These are phyloP conservation scores for Troides helena DNA, from an alignment of 2,888 invertebrate species.

Conservation along the genomic window DNA sequence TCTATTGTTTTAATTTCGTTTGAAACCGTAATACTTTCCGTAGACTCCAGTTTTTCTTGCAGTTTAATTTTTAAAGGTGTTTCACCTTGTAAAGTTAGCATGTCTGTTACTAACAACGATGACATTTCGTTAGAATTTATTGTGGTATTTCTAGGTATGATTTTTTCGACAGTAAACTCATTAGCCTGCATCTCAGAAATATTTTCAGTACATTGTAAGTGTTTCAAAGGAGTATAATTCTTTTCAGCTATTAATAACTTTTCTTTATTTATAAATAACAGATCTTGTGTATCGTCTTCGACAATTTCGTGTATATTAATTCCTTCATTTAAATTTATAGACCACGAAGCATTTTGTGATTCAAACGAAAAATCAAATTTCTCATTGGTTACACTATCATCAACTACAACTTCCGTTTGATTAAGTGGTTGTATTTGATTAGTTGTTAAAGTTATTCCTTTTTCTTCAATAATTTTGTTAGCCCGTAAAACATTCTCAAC, in stretches of 20 bases:
- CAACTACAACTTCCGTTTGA: conserved; percentile 51
- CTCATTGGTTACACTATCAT: conserved; percentile 54
- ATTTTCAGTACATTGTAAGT: conserved; percentile 65
- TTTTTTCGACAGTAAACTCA: conserved; percentile 48
- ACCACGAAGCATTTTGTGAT: conserved; percentile 48
- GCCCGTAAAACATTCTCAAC: conserved; percentile 38
- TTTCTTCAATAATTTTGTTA: conserved; percentile 32
- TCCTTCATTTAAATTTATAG: conserved; percentile 52
- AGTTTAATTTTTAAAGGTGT: conserved; percentile 50
- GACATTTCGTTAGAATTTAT: conserved; percentile 54
- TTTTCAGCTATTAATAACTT: conserved; percentile 54
- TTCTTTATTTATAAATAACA: conserved; percentile 43
- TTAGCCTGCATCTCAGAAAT: conserved; percentile 51
- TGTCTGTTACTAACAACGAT: conserved; percentile 64
- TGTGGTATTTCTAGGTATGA: conserved; percentile 48
- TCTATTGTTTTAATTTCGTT: conserved; percentile 59
- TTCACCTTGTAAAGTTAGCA: conserved; percentile 62
- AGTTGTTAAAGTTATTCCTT: conserved; percentile 41
- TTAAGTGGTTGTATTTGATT: conserved; percentile 50
- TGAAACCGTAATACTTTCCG: conserved; percentile 50
- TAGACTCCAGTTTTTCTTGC: conserved; percentile 53
- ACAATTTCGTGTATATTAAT: conserved; percentile 60
- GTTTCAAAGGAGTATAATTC: conserved; percentile 55
- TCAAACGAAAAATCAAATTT: conserved; percentile 40
- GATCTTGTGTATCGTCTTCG: conserved; percentile 53